Base-by-base conservation (phyloP, 2,113 vertebrate genomes). In the Cyphomyrus discorhynchus region DNA sequence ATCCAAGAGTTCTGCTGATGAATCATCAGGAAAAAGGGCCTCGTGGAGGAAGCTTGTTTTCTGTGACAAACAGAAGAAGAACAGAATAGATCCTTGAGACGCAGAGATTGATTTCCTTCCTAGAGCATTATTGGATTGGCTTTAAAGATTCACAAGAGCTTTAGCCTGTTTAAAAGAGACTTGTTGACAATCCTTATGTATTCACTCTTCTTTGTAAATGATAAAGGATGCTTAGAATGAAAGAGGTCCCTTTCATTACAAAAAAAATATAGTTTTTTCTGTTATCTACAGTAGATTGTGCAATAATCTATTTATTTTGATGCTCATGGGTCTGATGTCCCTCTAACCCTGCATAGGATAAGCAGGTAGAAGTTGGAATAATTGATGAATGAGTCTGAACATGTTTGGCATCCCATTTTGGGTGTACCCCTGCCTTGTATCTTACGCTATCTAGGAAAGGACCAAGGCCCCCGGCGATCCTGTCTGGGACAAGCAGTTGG, bases 21-120 rank as follows among this genome's bases (percentile, higher is more conserved):
- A 91, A 90, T 77, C 92, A 15, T 91, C 92, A 91, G 95, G 93
- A 91, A 97, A 97, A 92, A 97, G 90, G 49, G 96, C 97, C 93
- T 99, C 98, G 0, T 95, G 96, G 91, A 98, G 95, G 93, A 98
- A 97, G 93, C 94, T 95, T 92, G 95, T 94, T 86, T 93, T 95
- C 98, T 98, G 94, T 90, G 87, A 93, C 74, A 93, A 93, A 93
- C 35, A 90, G 27, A 66, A 84, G 39, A 87, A 47, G 15, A 70
- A 90, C 31, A 62, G 35, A 50, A 17, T 83, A 53, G 91, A 27
- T 83, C n/a, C 52, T 85, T 74, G 46, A 88, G 87, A 88, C 9
- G 31, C 46, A 86, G 52, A 62, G 31, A 93, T 27, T 87, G 86
- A 94, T 92, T 94, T 93, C 62, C 3, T 87, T 91, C 89, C 92